These are phyloP conservation scores for Theristicus caerulescens DNA, from an alignment of 2,113 vertebrate genomes.

Conservation along the genomic window DNA sequence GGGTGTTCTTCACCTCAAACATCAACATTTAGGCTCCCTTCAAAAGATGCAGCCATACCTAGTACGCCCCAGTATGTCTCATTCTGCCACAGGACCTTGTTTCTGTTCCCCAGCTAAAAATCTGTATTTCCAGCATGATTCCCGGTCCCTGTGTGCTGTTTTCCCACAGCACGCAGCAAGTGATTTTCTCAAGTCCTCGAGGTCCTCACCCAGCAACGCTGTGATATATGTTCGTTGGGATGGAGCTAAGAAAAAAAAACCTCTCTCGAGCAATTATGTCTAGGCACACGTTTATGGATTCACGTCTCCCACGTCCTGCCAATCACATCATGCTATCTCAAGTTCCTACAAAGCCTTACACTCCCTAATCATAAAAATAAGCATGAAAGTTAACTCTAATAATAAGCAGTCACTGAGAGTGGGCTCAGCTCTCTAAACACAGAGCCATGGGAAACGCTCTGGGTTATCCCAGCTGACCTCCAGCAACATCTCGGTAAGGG, in stretches of 20 bases:
- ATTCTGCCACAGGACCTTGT: neutral
- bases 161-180: neutral
- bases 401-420: neutral
- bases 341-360: neutral
- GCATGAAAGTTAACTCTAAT: neutral
- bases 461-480: neutral
- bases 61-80: neutral
- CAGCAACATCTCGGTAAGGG: neutral
- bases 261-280: neutral
- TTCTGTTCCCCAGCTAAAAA: neutral
- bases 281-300: slow-evolving; percentile 42
- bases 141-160: neutral
- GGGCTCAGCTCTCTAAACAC: neutral
- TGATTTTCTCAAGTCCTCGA: neutral
- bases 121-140: neutral
- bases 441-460: neutral
- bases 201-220: neutral
- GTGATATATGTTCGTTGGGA: neutral
- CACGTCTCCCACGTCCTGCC: slow-evolving; percentile 21
- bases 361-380: slow-evolving; percentile 50
- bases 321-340: slow-evolving; percentile 17
- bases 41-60: neutral
- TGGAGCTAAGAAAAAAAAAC: neutral
- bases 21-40: neutral
- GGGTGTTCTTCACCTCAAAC: neutral